These are phyloP conservation scores for Coenonympha arcania DNA, from an alignment of 2,888 invertebrate genomes.

Conservation along the genomic window DNA sequence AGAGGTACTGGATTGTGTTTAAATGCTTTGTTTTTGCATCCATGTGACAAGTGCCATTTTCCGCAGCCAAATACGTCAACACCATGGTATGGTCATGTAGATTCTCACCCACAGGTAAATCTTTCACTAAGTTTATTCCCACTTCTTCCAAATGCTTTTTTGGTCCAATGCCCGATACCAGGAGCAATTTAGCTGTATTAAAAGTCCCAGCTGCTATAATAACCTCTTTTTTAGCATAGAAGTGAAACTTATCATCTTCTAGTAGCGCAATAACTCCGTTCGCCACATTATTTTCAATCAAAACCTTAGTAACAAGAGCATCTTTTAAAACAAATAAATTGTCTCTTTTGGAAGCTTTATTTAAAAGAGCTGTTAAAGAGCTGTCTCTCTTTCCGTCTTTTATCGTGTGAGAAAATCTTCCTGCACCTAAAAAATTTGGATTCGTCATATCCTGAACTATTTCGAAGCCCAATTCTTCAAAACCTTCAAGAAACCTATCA, in stretches of 20 bases:
- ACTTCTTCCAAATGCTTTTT: constrained; percentile 39
- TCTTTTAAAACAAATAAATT: constrained; percentile 48
- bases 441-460: constrained; percentile 58
- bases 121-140: constrained; percentile 39
- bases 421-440: constrained; percentile 48
- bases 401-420: constrained; percentile 57
- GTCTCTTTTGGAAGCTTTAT: constrained; percentile 32
- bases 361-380: constrained; percentile 47
- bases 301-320: constrained; percentile 43
- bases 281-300: constrained; percentile 41
- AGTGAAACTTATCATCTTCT: constrained; percentile 33
- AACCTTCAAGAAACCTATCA: constrained; percentile 44
- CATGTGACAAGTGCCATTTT: constrained; percentile 45
- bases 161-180: constrained; percentile 58
- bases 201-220: constrained; percentile 56
- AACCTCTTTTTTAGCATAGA: constrained; percentile 47
- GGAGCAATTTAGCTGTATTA: constrained; percentile 53
- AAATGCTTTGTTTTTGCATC: constrained; percentile 33
- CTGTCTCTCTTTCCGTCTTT: constrained; percentile 47
- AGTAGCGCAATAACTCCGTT: constrained; percentile 40
- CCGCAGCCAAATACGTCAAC: constrained; percentile 42
- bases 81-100: constrained; percentile 58
- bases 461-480: constrained; percentile 47
- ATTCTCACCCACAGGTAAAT: constrained; percentile 56
- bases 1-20: constrained; percentile 48